Evolutionary conservation across 2,113 vertebrate genomes (phyloP).

Genomic region (Spilogale gracilis): DNA sequence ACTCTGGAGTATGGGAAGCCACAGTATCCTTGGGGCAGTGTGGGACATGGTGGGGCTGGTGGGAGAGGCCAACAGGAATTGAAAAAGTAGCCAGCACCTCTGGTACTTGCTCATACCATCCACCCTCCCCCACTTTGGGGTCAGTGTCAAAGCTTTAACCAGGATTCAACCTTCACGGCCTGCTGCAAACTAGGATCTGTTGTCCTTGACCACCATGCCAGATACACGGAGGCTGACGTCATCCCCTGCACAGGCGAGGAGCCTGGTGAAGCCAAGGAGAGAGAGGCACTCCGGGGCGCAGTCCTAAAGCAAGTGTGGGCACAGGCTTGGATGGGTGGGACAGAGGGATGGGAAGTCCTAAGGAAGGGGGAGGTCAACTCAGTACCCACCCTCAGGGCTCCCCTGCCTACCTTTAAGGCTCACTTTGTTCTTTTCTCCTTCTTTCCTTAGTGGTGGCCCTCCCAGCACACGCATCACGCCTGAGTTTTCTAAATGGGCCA

Average conservation of each 20-base stretch:
- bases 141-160: not conserved
- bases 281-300: slow-evolving; percentile 97
- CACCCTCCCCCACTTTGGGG: not conserved
- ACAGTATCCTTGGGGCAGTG: slow-evolving; percentile 94
- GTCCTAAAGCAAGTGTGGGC: slow-evolving; percentile 95
- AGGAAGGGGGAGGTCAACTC: not conserved
- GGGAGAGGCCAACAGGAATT: not conserved
- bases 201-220: slow-evolving; percentile 90
- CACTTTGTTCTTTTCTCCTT: slow-evolving; percentile 37
- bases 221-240: slow-evolving; percentile 98
- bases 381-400: not conserved
- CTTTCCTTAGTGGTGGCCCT: slow-evolving; percentile 93
- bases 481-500: slow-evolving; percentile 99
- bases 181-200: not conserved
- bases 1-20: slow-evolving; percentile 99
- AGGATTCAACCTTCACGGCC: not conserved
- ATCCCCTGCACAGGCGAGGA: slow-evolving; percentile 99
- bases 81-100: not conserved
- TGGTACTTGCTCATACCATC: not conserved
- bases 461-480: slow-evolving; percentile 98
- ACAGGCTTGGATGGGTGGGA: not conserved
- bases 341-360: not conserved
- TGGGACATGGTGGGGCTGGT: slow-evolving; percentile 25
- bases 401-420: not conserved
- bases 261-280: slow-evolving; percentile 98